Percentiles rank a stretch among this genome's conserved stretches.
Conservation (phyloP, 2,797 vertebrate species). For the Malurus leucopterus region DNA sequence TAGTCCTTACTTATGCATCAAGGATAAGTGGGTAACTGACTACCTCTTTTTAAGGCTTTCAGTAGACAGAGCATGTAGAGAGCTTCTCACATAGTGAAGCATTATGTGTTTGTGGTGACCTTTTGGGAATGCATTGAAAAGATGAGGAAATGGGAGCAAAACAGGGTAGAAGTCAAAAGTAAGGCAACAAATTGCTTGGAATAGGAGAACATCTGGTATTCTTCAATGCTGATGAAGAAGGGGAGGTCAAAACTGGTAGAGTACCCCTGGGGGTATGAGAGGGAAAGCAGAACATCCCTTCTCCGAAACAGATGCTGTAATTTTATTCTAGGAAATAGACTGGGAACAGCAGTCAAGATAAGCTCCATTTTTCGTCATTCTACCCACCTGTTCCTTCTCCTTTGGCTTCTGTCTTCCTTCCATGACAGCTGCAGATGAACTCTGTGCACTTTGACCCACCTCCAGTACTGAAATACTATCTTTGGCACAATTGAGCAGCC, state of each 20-base stretch:
- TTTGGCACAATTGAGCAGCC: background rate
- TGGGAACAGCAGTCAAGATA: background rate
- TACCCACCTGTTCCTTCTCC: background rate
- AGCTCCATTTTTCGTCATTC: background rate
- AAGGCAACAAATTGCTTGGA: background rate
- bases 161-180: background rate
- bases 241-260: background rate
- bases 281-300: background rate
- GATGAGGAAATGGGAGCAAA: background rate
- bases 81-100: background rate
- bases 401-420: background rate
- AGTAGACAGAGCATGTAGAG: background rate
- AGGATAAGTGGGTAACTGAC: background rate
- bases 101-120: background rate
- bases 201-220: background rate
- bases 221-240: background rate
- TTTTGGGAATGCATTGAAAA: background rate
- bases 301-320: background rate
- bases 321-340: background rate
- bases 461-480: background rate
- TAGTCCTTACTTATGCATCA: background rate
- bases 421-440: background rate
- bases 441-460: background rate
- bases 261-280: background rate
- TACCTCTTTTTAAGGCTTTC: background rate